phyloP scores from a whole-genome alignment of 1,140 invertebrate species.

The Anthonomus grandis region DNA sequence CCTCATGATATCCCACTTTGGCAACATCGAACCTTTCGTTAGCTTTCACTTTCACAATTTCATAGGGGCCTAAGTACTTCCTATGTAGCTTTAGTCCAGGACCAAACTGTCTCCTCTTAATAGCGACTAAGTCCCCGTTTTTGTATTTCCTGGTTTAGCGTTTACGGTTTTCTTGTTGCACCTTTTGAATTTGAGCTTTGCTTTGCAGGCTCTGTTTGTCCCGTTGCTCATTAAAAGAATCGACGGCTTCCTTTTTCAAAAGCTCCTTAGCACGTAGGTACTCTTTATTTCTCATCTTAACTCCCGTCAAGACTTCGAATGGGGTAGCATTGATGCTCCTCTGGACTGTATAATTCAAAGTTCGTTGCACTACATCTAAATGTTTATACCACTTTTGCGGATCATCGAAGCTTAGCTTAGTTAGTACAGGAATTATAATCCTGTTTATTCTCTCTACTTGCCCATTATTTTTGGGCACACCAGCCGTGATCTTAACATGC shows the following conservation, averaged over 20 bases:
- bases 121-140: conserved; percentile 23
- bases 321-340: conserved; percentile 41
- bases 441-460: conserved; percentile 41
- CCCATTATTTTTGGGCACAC: conserved; percentile 39
- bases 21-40: no score
- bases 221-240: conserved; percentile 22
- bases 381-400: conserved; percentile 41
- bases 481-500: conserved; percentile 37
- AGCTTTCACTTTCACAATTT: no score
- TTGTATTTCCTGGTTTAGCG: conserved; percentile 23
- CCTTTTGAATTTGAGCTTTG: conserved; percentile 34
- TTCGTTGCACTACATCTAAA: conserved; percentile 36
- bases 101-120: conserved; percentile 20
- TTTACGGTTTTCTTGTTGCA: conserved; percentile 41
- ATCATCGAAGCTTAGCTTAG: conserved; percentile 33
- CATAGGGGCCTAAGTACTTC: no score
- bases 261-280: conserved; percentile 28
- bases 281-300: conserved; percentile 35
- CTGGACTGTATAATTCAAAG: conserved; percentile 42
- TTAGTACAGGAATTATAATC: conserved; percentile 36
- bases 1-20: no score
- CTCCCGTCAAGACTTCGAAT: conserved; percentile 42
- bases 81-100: no score
- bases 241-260: background rate
- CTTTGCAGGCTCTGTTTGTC: conserved; percentile 34